Evolutionary conservation across 2,888 invertebrate species (phyloP).

Genomic region (Platycnemis pennipes): DNA sequence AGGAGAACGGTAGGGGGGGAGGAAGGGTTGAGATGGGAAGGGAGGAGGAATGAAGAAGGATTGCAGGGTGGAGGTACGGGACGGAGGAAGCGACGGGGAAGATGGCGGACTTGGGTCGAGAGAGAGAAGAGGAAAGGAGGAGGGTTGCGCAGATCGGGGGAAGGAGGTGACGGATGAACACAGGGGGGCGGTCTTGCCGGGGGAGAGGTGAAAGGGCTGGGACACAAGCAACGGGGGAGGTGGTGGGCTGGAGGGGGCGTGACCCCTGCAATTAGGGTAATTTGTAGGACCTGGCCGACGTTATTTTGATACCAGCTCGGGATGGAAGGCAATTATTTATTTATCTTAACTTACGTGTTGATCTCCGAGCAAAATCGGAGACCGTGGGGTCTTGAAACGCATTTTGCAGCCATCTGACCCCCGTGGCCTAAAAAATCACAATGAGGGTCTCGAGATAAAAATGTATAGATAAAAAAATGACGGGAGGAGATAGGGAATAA

Average conservation of each 20-base stretch:
- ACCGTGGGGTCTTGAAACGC: neutral
- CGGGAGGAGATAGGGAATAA: no score
- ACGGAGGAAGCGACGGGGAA: neutral
- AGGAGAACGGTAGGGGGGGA: conserved; percentile 69
- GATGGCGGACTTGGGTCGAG: neutral
- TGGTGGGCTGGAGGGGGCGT: neutral
- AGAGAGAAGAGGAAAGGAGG: neutral
- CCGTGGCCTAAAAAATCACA: no score
- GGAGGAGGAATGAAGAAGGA: neutral
- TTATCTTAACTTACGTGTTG: neutral
- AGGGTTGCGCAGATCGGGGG: neutral
- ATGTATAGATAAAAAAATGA: no score
- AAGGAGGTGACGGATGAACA: neutral
- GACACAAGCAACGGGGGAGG: no score
- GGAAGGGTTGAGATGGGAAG: neutral
- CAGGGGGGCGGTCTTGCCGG: no score
- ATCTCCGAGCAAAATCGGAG: neutral
- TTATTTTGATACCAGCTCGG: neutral
- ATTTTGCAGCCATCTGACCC: neutral
- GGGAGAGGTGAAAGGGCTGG: no score
- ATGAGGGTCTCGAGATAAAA: no score
- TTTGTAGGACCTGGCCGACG: conserved; percentile 24
- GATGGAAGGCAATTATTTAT: neutral
- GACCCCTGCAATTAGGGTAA: neutral
- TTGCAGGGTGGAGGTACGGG: neutral